A percentile compares a stretch with the other conserved stretches of the same genome.
Conservation (phyloP, 2,113 vertebrate species). For the Cariama cristata region DNA sequence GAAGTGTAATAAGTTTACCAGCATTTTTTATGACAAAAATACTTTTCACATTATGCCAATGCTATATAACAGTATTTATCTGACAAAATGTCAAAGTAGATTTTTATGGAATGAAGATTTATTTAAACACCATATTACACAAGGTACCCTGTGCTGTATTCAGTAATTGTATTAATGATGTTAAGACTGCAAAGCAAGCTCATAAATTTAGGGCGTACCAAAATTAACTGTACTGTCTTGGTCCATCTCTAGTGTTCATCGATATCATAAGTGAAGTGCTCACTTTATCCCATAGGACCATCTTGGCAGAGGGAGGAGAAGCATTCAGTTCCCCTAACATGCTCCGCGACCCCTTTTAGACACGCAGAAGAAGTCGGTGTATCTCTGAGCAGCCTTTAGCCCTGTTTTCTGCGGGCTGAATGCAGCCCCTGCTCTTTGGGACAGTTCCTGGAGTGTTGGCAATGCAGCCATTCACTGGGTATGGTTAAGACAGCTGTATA, state of each 20-base stretch:
- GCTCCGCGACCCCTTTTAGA: not conserved
- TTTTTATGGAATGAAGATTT: not conserved
- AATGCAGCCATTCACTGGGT: not conserved
- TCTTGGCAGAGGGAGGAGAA: not conserved
- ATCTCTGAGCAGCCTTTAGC: not conserved
- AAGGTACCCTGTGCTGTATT: not conserved
- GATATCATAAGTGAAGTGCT: not conserved
- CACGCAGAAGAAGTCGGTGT: not conserved
- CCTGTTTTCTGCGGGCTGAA: not conserved
- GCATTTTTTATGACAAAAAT: not conserved
- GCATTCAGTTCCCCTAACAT: not conserved
- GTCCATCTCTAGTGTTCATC: not conserved
- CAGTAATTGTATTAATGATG: not conserved
- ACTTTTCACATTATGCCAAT: not conserved
- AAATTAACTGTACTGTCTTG: not conserved
- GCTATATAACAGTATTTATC: not conserved
- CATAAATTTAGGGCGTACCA: not conserved
- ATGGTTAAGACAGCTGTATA: not conserved
- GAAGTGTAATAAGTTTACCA: not conserved
- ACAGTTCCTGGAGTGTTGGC: not conserved
- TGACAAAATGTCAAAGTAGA: not conserved
- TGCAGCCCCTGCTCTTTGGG: not conserved
- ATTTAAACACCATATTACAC: not conserved
- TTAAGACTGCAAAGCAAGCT: not conserved
- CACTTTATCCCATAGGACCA: not conserved